Evolutionary conservation across 2,888 invertebrate genomes (phyloP).

Genomic region (Alloplasta piceator): DNA sequence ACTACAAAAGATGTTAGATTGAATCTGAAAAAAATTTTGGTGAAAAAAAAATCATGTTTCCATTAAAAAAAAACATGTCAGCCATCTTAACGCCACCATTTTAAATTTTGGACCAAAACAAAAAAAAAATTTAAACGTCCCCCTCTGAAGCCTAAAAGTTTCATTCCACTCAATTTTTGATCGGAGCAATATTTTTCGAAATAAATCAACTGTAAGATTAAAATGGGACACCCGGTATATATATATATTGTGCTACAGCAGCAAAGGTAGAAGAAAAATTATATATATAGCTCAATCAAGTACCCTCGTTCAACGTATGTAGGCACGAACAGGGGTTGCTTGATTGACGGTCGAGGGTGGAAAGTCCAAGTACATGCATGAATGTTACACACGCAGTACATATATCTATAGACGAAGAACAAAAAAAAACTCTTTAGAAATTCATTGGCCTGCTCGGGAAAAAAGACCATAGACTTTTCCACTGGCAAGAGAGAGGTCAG

Average conservation of each 20-base stretch:
- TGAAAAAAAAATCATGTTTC: no score
- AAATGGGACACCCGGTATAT: no score
- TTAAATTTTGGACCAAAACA: no score
- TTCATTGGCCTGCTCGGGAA: slow-evolving; percentile 22
- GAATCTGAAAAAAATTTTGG: no score
- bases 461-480: slow-evolving; percentile 11
- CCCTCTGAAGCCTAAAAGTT: no score
- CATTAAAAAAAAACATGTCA: no score
- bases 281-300: slow-evolving; percentile 34
- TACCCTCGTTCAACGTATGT: neutral
- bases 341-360: neutral
- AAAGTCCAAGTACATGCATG: neutral
- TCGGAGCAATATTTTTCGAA: no score
- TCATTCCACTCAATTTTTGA: no score
- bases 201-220: no score
- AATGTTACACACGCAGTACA: neutral
- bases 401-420: neutral
- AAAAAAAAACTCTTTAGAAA: slow-evolving; percentile 42
- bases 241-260: slow-evolving; percentile 1
- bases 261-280: slow-evolving; percentile 2
- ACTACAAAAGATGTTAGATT: no score
- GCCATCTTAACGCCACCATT: no score
- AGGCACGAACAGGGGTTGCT: neutral
- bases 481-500: neutral
- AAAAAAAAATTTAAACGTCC: no score